phyloP scores from a whole-genome alignment of 2,888 invertebrate genomes.

The Tuta absoluta region DNA sequence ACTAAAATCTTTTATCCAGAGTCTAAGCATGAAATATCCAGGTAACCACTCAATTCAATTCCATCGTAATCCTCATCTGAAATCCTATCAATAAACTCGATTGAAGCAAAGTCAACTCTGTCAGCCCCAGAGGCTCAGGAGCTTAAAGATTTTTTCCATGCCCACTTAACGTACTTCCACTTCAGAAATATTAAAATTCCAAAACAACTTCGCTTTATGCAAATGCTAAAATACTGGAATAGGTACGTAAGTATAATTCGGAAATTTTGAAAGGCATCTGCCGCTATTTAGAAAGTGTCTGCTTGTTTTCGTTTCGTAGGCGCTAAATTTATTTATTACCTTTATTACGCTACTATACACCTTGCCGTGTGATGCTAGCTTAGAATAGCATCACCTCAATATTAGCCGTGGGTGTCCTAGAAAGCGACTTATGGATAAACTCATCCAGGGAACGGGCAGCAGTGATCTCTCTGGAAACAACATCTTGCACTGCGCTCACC shows the following conservation, averaged over 20 bases:
- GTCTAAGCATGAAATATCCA: background rate
- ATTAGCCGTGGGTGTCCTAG: too few relatives aligned
- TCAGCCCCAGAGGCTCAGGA: background rate
- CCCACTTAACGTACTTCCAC: conserved; percentile 10
- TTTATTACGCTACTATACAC: too few relatives aligned
- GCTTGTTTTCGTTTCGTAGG: background rate
- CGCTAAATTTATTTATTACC: too few relatives aligned
- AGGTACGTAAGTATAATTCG: background rate
- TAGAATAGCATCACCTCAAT: too few relatives aligned
- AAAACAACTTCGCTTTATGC: background rate
- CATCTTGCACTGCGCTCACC: too few relatives aligned
- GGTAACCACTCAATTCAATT: conserved; percentile 2
- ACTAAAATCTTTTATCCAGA: background rate
- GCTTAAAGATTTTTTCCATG: conserved; percentile 1
- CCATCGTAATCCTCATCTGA: background rate
- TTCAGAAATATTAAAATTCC: conserved; percentile 8
- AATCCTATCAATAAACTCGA: conserved; percentile 12
- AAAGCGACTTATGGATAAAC: too few relatives aligned
- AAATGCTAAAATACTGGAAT: background rate
- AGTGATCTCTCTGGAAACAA: too few relatives aligned
- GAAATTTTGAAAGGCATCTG: background rate
- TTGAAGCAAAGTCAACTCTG: conserved; percentile 1
- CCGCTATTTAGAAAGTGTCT: background rate
- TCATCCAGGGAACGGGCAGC: too few relatives aligned
- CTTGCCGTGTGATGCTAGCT: too few relatives aligned